Percentiles rank a stretch among this genome's conserved stretches.
Conservation (phyloP, 2,113 vertebrate genomes). For the Hypomesus transpacificus region DNA sequence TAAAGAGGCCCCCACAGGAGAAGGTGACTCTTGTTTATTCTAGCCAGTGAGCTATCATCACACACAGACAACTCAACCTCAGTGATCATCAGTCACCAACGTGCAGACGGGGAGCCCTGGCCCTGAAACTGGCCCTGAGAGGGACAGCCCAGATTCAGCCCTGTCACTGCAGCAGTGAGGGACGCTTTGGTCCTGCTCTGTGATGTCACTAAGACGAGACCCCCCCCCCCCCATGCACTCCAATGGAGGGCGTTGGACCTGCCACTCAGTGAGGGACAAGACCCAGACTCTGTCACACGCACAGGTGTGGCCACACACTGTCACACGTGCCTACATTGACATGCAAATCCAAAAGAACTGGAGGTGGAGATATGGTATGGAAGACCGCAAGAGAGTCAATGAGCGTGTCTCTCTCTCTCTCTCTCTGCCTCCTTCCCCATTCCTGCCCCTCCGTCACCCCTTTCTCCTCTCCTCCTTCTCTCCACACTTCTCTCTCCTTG, state of each 20-base stretch:
- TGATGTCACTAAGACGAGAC: background rate
- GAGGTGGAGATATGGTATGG: background rate
- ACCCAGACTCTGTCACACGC: background rate
- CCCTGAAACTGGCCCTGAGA: background rate
- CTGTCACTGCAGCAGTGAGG: background rate
- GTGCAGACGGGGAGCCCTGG: background rate
- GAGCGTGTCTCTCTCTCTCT: background rate
- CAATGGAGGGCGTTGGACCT: background rate
- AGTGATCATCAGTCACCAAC: background rate
- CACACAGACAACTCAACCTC: background rate
- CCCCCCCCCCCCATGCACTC: background rate
- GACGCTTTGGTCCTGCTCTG: background rate
- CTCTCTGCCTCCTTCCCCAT: background rate
- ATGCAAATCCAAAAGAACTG: background rate
- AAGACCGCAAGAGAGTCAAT: background rate
- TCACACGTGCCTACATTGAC: background rate
- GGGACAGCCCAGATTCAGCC: background rate
- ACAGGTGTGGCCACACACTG: background rate
- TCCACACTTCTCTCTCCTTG: background rate
- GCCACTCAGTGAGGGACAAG: background rate
- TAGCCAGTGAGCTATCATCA: slow-evolving; percentile 1
- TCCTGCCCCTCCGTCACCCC: background rate
- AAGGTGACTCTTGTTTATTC: background rate
- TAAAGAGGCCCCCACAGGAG: background rate
- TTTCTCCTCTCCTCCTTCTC: no score